Base-by-base conservation (phyloP, 2,797 vertebrate species). In the Triplophysa yarkandensis region DNA sequence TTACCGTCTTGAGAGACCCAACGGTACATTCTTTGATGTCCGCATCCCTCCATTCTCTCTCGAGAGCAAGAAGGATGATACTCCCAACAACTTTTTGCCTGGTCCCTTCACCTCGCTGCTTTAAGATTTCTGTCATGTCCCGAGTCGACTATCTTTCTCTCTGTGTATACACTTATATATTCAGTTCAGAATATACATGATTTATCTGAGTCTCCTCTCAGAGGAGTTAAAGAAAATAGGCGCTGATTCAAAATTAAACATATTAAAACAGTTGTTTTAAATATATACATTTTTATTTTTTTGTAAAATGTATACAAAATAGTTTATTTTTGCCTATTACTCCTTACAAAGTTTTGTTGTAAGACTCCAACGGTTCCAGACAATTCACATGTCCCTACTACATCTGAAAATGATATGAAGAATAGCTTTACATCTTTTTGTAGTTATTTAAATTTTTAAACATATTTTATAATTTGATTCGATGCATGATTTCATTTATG, bases 21-120 rank as follows among this genome's bases (percentile, higher is more conserved):
- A 81, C 73, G 78, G 80, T 76, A 85, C 84, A 78, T 85, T 85
- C 81, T 86, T 87, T 68, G 86, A 87, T 61, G 82, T 86, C 78
- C 86, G 86, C 77, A 87, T 87, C 78, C 86, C 86, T 34, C 86
- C 86, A 69, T 87, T 87, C 80, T 87, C 86, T 48, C 86, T 87
- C 44, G 86, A 87, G 83, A 87, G 86, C 85, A 87, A 85, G 81
- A 87, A 83, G 71, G 86, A 87, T n/a, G 85, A 87, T 79, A 78
- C 82, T 48, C 86, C 86, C 71, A 83, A 85, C 70, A 71, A 84
- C 73, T 87, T 86, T 83, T 83, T 87, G 71, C 86, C 86, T 0
- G 86, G 86, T 36, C 86, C 86, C 25, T 87, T 84, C 80, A 73
- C 82, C 61, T 80, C 86, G 30, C 71, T 85, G 79, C 75, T 77